A percentile compares a stretch with the other conserved stretches of the same genome.
phyloP scores from a whole-genome alignment of 2,113 vertebrate species.

The Sphaerodactylus townsendi region DNA sequence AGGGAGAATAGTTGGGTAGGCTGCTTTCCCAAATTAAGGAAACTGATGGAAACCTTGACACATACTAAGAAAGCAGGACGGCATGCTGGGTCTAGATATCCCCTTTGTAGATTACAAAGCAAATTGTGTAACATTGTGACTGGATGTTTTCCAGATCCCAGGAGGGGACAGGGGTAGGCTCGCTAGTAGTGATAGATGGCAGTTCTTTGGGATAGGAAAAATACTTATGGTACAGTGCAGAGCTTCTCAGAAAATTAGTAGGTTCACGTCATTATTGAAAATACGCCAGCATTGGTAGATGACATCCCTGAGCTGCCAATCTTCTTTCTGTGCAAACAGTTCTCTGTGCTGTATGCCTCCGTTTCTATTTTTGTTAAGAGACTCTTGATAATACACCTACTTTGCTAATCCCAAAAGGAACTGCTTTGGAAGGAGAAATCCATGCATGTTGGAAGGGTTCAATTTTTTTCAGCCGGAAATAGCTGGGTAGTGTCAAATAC shows the following conservation, averaged over 20 bases:
- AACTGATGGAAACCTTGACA: conserved; percentile 35
- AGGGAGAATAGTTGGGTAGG: conserved; percentile 37
- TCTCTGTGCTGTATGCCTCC: background rate
- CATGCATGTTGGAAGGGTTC: background rate
- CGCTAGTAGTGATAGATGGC: conserved; percentile 23
- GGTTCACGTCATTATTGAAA: conserved; percentile 28
- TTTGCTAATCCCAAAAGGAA: background rate
- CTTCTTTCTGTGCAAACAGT: background rate
- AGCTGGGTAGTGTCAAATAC: background rate
- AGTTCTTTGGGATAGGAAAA: background rate
- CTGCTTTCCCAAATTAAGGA: conserved; percentile 40
- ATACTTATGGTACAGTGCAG: background rate
- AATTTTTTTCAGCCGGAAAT: background rate
- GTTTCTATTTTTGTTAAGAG: background rate
- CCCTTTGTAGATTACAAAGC: background rate
- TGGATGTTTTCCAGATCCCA: conserved; percentile 32
- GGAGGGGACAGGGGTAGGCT: background rate
- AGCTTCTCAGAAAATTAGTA: conserved; percentile 19
- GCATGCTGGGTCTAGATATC: conserved; percentile 26
- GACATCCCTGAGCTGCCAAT: background rate
- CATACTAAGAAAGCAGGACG: conserved; percentile 37
- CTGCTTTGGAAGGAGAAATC: background rate
- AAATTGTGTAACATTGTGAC: background rate
- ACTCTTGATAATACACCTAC: background rate
- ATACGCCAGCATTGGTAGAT: background rate